Base-by-base conservation (phyloP, 2,113 vertebrate species). In the Mohoua ochrocephala region DNA sequence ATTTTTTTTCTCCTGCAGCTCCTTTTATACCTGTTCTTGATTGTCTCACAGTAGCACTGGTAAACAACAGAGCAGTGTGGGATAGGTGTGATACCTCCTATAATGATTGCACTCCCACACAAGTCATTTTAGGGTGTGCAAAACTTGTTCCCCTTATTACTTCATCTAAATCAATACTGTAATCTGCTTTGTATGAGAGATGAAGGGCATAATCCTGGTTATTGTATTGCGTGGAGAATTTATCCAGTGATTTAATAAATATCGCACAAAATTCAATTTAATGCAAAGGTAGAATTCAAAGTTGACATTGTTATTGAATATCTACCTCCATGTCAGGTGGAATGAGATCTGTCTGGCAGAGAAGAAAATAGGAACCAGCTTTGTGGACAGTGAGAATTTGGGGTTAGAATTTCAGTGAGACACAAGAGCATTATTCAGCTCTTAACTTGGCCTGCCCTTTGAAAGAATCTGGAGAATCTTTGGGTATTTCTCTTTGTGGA, bases 91-190 rank as follows among this genome's bases (percentile, higher is more conserved):
- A 84, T 89, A 65, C 33, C 81, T 94, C 33, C 6, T 45, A 39
- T 64, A 65, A 86, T 42, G 93, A 91, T 26, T 93, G 33, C 87
- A 94, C 94, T 96, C 95, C 95, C 73, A 96, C 84, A 57, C 85
- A 54, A 85, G 78, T 64, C 69, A 79, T 89, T 93, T 74, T 47
- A 87, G 79, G 39, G 87, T 84, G 42, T 74, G 53, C 74, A 79
- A 78, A 91, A 84, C 47, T 91, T 81, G 47, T 81, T 91, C 90
- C 76, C 59, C 84, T 89, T 81, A 87, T 88, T 91, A 57, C 84
- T 78, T 87, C 81, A 76, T 78, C 78, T 52, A 54, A 92, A 95
- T 77, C 92, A 89, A 79, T 61, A 53, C 21, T 63, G 35, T 87
- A 89, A 94, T 91, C 70, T 37, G 33, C 33, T 91, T 81, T 77